These are phyloP conservation scores for Plecturocebus donacophilus DNA, from an alignment of 2,113 vertebrate genomes.

Conservation along the genomic window DNA sequence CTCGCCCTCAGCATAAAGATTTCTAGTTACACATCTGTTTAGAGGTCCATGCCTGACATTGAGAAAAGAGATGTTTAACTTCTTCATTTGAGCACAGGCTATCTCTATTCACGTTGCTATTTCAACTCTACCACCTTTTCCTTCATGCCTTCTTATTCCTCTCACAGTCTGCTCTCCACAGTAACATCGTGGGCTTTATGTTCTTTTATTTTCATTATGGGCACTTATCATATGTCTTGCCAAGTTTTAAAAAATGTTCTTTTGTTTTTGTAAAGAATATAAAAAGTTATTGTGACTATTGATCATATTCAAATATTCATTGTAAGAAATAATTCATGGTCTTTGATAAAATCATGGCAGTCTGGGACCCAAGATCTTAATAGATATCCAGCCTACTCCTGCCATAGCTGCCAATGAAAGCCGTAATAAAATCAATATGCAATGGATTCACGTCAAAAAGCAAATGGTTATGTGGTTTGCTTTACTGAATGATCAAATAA, in stretches of 20 bases:
- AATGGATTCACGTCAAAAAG: constrained; percentile 46
- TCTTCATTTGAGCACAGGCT: constrained; percentile 25
- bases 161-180: constrained; percentile 35
- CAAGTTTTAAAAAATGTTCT: constrained; percentile 49
- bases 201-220: constrained; percentile 54
- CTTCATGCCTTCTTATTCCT: constrained; percentile 52
- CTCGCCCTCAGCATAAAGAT: neutral
- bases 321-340: constrained; percentile 53
- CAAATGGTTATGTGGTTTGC: constrained; percentile 61
- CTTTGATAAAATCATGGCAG: constrained; percentile 23
- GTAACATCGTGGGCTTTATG: constrained; percentile 40
- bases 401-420: neutral
- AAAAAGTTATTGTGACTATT: constrained; percentile 48
- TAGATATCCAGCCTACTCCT: neutral
- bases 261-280: constrained; percentile 43
- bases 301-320: constrained; percentile 44
- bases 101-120: constrained; percentile 65
- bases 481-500: constrained; percentile 64
- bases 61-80: constrained; percentile 54
- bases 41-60: constrained; percentile 49
- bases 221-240: constrained; percentile 65
- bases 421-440: constrained; percentile 25
- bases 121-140: constrained; percentile 29
- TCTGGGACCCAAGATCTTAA: constrained; percentile 30
- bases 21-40: neutral